Evolutionary conservation across 1,140 invertebrate genomes (phyloP).

Genomic region (Ditylenchus dipsaci): DNA sequence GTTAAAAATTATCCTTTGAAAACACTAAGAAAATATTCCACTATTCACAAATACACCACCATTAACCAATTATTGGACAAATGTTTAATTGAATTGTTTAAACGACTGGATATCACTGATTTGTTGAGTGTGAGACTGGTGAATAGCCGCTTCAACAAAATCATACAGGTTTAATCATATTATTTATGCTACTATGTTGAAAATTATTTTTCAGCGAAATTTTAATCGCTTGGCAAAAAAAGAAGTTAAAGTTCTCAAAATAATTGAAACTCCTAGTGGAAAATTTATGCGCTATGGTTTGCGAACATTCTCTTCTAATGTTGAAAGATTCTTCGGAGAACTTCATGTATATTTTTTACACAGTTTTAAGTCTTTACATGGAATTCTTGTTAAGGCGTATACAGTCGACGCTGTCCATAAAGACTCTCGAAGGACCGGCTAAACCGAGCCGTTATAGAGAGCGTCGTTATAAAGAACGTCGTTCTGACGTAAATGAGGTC

Average conservation of each 20-base stretch:
- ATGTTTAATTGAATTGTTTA: background rate
- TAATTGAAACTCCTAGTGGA: background rate
- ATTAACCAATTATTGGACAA: background rate
- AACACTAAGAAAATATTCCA: no score
- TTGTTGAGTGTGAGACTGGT: background rate
- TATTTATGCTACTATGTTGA: no score
- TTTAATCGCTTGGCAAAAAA: background rate
- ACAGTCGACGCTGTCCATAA: no score
- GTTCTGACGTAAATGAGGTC: no score
- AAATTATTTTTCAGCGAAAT: background rate
- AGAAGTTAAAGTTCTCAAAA: background rate
- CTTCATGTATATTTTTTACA: background rate
- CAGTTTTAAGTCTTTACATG: no score
- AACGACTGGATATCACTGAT: background rate
- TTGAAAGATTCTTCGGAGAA: background rate
- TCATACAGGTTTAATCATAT: background rate
- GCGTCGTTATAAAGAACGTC: no score
- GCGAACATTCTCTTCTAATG: background rate
- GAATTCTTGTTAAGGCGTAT: no score
- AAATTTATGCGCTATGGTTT: background rate
- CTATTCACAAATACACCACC: no score
- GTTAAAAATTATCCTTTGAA: no score
- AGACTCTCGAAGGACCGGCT: no score
- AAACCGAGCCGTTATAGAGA: no score
- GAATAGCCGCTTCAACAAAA: background rate